Conservation (phyloP, 2,888 invertebrate species). For the Acanthosepion lycidas region DNA sequence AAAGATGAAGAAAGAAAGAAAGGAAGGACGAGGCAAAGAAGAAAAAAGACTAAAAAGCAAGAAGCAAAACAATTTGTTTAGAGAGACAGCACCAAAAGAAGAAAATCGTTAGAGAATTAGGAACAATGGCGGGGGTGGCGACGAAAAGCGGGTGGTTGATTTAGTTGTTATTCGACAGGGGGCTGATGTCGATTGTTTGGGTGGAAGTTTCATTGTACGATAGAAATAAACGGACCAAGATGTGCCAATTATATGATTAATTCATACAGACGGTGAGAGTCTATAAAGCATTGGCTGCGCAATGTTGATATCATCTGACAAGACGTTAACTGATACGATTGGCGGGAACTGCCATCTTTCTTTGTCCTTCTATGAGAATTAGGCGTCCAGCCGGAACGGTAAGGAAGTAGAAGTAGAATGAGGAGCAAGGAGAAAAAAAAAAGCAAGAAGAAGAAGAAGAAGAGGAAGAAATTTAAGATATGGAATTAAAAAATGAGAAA, state of each 20-base stretch:
- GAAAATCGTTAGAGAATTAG: neutral
- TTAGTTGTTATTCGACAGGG: neutral
- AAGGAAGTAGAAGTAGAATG: no score
- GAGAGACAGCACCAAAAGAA: neutral
- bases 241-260: constrained; percentile 33
- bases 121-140: neutral
- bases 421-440: neutral
- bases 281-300: neutral
- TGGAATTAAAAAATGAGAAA: neutral
- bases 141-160: neutral
- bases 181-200: neutral
- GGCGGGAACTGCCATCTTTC: neutral
- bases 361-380: neutral
- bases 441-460: neutral
- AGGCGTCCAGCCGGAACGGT: neutral
- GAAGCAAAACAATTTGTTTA: neutral
- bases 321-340: neutral
- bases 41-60: neutral
- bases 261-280: neutral
- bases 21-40: neutral
- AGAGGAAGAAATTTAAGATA: neutral
- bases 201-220: neutral
- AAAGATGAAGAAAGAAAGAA: neutral
- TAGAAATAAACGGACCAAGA: neutral
- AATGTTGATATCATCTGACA: constrained; percentile 22